phyloP scores from a whole-genome alignment of 2,113 vertebrate species.

The Misgurnus anguillicaudatus region DNA sequence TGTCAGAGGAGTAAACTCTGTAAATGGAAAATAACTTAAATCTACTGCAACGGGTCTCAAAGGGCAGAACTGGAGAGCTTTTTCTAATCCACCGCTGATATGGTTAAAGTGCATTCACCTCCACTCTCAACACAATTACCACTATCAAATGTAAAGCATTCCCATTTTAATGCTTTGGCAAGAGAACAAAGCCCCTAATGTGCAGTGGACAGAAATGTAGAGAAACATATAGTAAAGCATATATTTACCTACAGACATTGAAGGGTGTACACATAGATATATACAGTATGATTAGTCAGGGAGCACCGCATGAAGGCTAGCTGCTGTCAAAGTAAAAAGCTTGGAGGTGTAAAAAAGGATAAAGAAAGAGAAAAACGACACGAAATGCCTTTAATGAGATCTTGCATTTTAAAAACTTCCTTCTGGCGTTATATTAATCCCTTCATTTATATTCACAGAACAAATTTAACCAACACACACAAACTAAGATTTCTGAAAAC shows the following conservation, averaged over 20 bases:
- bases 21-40: constrained; percentile 48
- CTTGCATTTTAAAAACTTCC: constrained; percentile 3
- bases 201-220: not conserved
- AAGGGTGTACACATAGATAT: constrained; percentile 5
- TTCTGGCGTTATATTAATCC: constrained; percentile 22
- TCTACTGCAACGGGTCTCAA: constrained; percentile 36
- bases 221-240: not conserved
- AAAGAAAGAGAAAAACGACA: not conserved
- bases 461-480: not conserved
- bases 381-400: constrained; percentile 21
- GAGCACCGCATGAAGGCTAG: not conserved
- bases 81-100: constrained; percentile 34
- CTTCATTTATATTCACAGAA: constrained; percentile 25
- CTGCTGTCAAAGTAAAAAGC: not conserved
- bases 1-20: constrained; percentile 21
- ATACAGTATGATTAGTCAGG: constrained; percentile 19
- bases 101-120: constrained; percentile 44
- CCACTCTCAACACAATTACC: constrained; percentile 32
- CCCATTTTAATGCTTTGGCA: not conserved
- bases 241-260: constrained; percentile 6
- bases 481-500: constrained; percentile 1
- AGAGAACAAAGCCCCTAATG: not conserved
- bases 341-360: not conserved
- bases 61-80: constrained; percentile 31
- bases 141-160: constrained; percentile 12